phyloP scores from a whole-genome alignment of 2,888 invertebrate genomes.

The Hypolimnas misippus region DNA sequence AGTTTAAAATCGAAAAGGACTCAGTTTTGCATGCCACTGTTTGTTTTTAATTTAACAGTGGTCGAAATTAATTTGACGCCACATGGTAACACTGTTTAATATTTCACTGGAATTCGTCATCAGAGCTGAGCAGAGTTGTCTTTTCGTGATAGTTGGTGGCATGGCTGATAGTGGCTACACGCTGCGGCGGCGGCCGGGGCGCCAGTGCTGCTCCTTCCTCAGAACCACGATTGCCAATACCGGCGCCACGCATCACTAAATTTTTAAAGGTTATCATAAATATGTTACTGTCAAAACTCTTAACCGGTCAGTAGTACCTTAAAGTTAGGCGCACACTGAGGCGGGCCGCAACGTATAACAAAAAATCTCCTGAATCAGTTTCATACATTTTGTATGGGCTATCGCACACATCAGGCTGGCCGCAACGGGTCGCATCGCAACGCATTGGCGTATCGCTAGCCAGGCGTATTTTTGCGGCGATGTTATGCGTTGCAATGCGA shows the following conservation, averaged over 20 bases:
- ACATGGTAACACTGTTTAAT: constrained; percentile 1
- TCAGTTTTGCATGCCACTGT: neutral
- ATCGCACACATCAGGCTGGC: too few relatives aligned
- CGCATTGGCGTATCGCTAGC: too few relatives aligned
- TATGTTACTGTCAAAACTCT: too few relatives aligned
- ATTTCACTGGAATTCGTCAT: constrained; percentile 95
- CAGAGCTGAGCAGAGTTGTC: constrained; percentile 97
- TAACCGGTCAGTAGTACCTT: too few relatives aligned
- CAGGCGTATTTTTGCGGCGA: too few relatives aligned
- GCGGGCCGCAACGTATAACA: too few relatives aligned
- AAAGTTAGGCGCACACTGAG: too few relatives aligned
- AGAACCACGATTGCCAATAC: constrained; percentile 61
- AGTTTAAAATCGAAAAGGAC: neutral
- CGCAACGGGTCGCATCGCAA: too few relatives aligned
- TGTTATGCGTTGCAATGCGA: too few relatives aligned
- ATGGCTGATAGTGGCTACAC: constrained; percentile 91
- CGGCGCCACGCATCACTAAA: constrained; percentile 73
- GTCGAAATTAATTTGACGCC: constrained; percentile 3
- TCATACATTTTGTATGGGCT: too few relatives aligned
- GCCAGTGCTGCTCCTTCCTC: constrained; percentile 80
- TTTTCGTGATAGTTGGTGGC: constrained; percentile 94
- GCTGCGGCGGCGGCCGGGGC: constrained; percentile 86
- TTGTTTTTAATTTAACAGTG: constrained; percentile 6
- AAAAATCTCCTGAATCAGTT: too few relatives aligned
- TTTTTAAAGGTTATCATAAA: too few relatives aligned